Percentiles rank a stretch among this genome's conserved stretches.
These are phyloP conservation scores for Drosophila affinis DNA, from an alignment of 2,888 invertebrate species.

Conservation along the genomic window DNA sequence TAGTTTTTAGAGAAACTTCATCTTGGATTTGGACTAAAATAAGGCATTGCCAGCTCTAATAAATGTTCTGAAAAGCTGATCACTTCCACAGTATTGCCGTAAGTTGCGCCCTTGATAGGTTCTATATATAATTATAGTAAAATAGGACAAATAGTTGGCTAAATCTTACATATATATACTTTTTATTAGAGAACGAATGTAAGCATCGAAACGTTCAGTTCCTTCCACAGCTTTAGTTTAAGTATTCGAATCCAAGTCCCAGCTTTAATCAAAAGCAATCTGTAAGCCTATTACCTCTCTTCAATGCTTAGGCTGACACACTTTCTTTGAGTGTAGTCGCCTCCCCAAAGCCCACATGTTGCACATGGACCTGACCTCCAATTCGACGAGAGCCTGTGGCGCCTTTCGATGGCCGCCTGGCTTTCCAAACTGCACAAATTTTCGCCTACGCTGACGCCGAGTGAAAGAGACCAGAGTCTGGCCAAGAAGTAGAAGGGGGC, in stretches of 20 bases:
- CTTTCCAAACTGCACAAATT: constrained; percentile 75
- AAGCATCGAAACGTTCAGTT: background rate
- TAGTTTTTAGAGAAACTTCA: background rate
- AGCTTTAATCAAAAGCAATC: background rate
- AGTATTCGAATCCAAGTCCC: background rate
- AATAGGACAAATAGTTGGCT: no score
- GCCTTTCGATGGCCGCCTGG: constrained; percentile 49
- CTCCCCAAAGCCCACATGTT: constrained; percentile 33
- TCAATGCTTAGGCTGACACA: constrained; percentile 24
- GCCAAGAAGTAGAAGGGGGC: constrained; percentile 9
- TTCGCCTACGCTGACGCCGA: constrained; percentile 67
- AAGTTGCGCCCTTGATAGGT: no score
- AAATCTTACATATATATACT: background rate
- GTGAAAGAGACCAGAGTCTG: constrained; percentile 40
- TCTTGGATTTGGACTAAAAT: background rate
- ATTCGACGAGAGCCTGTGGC: constrained; percentile 50
- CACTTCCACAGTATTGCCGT: background rate
- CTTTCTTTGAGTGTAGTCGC: constrained; percentile 40
- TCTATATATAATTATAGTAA: no score
- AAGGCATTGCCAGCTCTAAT: background rate
- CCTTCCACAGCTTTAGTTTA: background rate
- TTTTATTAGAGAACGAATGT: background rate
- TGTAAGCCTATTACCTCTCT: background rate
- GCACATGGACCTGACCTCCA: constrained; percentile 34
- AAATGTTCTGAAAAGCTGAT: no score